Evolutionary conservation across 2,888 invertebrate species (phyloP).

Genomic region (Ptychoptera albimana): DNA sequence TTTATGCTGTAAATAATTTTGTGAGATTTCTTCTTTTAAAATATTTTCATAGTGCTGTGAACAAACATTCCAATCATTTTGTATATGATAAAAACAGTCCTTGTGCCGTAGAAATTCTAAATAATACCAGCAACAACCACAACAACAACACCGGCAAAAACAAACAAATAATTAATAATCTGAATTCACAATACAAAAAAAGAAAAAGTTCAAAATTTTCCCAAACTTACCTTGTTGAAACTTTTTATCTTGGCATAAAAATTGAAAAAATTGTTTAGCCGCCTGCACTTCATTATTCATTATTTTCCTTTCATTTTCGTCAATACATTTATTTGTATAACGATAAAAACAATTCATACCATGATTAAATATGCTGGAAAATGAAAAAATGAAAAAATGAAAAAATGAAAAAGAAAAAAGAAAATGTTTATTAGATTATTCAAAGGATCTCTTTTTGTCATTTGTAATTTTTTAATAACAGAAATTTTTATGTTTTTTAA

Average conservation of each 20-base stretch:
- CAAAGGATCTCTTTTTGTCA: too few relatives aligned
- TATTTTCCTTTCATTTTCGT: constrained; percentile 1
- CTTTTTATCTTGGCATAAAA: constrained; percentile 2
- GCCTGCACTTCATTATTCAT: constrained; percentile 1
- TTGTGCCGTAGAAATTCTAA: constrained; percentile 26
- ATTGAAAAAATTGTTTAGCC: constrained; percentile 3
- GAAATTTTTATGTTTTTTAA: too few relatives aligned
- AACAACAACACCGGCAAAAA: too few relatives aligned
- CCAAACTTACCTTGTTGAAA: constrained; percentile 3
- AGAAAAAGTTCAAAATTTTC: not conserved
- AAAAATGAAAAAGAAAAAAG: too few relatives aligned
- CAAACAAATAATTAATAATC: not conserved
- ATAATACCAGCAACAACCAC: constrained; percentile 6
- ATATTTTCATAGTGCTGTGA: constrained; percentile 23
- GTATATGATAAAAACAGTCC: constrained; percentile 26
- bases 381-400: not conserved
- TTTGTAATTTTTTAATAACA: too few relatives aligned
- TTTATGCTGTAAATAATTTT: not conserved
- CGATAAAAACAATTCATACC: constrained; percentile 3
- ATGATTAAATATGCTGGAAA: constrained; percentile 1
- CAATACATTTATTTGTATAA: constrained; percentile 1
- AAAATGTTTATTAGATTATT: too few relatives aligned
- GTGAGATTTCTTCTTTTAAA: constrained; percentile 19
- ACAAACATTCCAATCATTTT: constrained; percentile 26
- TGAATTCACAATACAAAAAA: not conserved